Conservation (phyloP, 2,113 vertebrate genomes). For the Myotis yumanensis region DNA sequence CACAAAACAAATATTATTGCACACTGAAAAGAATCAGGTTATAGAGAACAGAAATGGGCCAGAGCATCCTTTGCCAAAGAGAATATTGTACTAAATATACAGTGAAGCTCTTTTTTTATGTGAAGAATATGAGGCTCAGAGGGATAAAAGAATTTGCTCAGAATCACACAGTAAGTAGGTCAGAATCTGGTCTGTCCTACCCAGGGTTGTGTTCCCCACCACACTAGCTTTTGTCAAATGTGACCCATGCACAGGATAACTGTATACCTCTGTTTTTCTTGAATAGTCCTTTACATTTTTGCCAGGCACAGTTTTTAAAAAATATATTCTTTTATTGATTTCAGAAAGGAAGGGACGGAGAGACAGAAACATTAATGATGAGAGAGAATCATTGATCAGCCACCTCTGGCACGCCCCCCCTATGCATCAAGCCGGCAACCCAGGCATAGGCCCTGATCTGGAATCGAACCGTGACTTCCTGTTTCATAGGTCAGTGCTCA, state of each 20-base stretch:
- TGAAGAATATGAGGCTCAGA: not conserved
- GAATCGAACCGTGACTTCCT: too few relatives aligned
- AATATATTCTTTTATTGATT: too few relatives aligned
- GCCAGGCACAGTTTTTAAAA: not conserved
- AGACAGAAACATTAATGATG: too few relatives aligned
- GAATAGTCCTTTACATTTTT: not conserved
- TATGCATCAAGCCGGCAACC: too few relatives aligned
- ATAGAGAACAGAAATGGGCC: not conserved
- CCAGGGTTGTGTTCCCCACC: not conserved
- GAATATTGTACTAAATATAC: not conserved
- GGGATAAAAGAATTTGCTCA: not conserved
- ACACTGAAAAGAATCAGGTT: not conserved
- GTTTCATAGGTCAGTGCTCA: too few relatives aligned
- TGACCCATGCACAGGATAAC: not conserved
- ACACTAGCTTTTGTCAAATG: not conserved
- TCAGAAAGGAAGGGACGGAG: too few relatives aligned
- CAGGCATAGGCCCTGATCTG: too few relatives aligned
- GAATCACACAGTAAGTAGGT: not conserved
- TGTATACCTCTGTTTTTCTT: not conserved
- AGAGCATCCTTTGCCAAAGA: not conserved
- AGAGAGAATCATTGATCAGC: too few relatives aligned
- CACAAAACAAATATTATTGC: constrained; percentile 10
- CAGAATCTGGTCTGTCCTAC: not conserved
- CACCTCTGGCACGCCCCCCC: too few relatives aligned
- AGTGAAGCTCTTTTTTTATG: not conserved